Conservation (phyloP, 2,888 invertebrate species). For the Phortica magna region DNA sequence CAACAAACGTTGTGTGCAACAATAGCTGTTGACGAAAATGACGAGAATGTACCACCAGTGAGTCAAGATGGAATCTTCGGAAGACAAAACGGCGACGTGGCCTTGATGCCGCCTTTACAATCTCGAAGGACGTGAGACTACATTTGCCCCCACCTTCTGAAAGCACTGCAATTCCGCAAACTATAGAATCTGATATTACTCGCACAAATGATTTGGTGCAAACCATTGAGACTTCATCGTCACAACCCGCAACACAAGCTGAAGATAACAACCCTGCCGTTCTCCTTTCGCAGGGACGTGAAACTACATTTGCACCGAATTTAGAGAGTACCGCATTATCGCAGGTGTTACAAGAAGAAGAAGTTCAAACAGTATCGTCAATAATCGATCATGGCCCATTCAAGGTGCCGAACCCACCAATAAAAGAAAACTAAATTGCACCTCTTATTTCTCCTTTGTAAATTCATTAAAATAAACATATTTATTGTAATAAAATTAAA, state of each 20-base stretch:
- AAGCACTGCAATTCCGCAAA: constrained; percentile 46
- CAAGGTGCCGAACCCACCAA: constrained; percentile 59
- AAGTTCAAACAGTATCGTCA: constrained; percentile 16
- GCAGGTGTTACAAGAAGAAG: constrained; percentile 38
- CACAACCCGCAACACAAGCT: neutral
- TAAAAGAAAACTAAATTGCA: neutral
- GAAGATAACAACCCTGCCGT: neutral
- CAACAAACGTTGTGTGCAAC: constrained; percentile 25
- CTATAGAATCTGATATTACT: neutral
- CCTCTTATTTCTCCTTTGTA: too few species aligned
- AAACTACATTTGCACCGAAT: constrained; percentile 52
- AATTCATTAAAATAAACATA: too few species aligned
- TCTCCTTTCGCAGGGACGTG: constrained; percentile 33
- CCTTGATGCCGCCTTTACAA: neutral
- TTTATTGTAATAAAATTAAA: too few species aligned
- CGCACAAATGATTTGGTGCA: too few species aligned
- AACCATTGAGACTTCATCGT: neutral
- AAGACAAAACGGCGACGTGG: neutral
- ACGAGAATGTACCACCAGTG: constrained; percentile 31
- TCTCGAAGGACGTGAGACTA: constrained; percentile 11
- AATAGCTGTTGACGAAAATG: constrained; percentile 20
- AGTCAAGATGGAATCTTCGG: neutral
- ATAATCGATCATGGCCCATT: constrained; percentile 49
- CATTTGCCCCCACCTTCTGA: constrained; percentile 38
- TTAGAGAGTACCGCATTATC: constrained; percentile 54